A percentile compares a stretch with the other conserved stretches of the same genome.
Evolutionary conservation across 35 echinoderm and acorn worm species (phyloP).

Genomic region (Strongylocentrotus purpuratus): DNA sequence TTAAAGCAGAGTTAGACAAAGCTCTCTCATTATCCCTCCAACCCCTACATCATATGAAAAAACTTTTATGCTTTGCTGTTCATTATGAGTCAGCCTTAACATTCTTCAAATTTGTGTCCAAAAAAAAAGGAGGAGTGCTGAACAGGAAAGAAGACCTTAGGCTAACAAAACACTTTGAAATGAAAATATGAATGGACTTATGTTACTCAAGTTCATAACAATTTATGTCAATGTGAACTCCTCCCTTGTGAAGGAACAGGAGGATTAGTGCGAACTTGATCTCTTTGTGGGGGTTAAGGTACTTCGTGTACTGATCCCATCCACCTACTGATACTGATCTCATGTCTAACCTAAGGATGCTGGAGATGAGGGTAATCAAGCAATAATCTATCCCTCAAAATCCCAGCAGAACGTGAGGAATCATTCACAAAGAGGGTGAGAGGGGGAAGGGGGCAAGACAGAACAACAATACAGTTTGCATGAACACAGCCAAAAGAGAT

Average conservation of each 20-base stretch:
- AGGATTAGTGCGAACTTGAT: slow-evolving; percentile 34
- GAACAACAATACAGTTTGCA: neutral
- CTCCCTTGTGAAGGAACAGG: neutral
- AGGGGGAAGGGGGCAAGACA: neutral
- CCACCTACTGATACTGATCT: slow-evolving; percentile 53
- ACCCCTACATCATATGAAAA: no score
- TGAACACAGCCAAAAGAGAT: no score
- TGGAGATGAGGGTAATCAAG: slow-evolving; percentile 38
- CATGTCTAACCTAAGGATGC: slow-evolving; percentile 17
- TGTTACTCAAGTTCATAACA: neutral
- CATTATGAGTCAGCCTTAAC: no score
- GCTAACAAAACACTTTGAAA: neutral
- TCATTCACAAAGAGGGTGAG: neutral
- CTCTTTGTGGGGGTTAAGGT: slow-evolving; percentile 45
- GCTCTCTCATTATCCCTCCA: no score
- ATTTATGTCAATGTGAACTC: neutral
- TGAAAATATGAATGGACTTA: neutral
- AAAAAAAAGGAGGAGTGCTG: no score
- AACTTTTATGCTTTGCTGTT: no score
- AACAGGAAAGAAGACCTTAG: neutral
- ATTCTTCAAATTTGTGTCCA: no score
- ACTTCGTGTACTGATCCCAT: slow-evolving; percentile 34
- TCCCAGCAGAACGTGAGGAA: slow-evolving; percentile 40
- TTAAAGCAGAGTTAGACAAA: no score
- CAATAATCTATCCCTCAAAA: slow-evolving; percentile 42